phyloP scores from a whole-genome alignment of 2,113 vertebrate genomes.

The Balaeniceps rex region DNA sequence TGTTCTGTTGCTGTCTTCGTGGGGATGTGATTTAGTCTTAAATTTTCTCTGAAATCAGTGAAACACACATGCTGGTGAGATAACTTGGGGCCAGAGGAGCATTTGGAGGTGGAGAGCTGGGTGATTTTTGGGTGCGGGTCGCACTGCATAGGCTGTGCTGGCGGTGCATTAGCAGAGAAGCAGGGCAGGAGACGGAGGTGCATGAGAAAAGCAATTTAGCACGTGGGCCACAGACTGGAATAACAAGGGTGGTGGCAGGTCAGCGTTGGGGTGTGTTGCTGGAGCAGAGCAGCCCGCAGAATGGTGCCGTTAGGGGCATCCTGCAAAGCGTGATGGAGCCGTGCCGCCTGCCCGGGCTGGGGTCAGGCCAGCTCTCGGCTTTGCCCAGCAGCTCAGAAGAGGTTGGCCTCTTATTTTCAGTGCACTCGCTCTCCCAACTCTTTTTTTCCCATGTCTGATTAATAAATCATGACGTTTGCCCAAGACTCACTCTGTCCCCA shows the following conservation, averaged over 20 bases:
- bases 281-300: background rate
- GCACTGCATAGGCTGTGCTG: background rate
- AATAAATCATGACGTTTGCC: conserved; percentile 75
- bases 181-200: background rate
- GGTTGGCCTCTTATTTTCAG: conserved; percentile 9
- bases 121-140: background rate
- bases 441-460: conserved; percentile 43
- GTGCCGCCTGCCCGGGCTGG: background rate
- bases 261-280: accelerated
- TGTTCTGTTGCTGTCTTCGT: accelerated
- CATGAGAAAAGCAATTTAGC: background rate
- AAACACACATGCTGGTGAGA: accelerated
- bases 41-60: background rate
- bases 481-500: conserved; percentile 27
- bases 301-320: background rate
- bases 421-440: conserved; percentile 16
- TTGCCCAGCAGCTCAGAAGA: background rate
- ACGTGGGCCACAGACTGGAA: background rate
- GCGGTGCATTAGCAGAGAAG: background rate
- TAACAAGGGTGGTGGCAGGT: background rate
- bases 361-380: background rate
- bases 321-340: background rate
- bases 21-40: background rate
- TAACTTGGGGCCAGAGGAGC: accelerated
- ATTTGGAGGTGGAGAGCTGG: background rate